Evolutionary conservation across 2,797 vertebrate genomes (phyloP).

Genomic region (Aulostomus chinensis): DNA sequence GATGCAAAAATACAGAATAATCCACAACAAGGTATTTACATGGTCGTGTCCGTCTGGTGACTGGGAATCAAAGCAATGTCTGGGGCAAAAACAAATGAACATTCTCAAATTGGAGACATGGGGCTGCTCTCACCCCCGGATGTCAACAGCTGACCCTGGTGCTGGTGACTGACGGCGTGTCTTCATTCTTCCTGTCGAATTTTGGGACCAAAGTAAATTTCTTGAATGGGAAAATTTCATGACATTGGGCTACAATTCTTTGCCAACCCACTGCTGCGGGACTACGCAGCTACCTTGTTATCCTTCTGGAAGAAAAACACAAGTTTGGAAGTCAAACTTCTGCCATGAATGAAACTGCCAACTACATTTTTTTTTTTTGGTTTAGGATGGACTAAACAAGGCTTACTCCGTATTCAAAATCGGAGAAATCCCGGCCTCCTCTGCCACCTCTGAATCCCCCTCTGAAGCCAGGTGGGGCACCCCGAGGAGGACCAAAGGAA

Average conservation of each 20-base stretch:
- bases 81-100: constrained; percentile 36
- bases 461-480: constrained; percentile 85
- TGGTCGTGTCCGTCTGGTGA: constrained; percentile 78
- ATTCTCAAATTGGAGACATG: constrained; percentile 40
- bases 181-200: constrained; percentile 84
- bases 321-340: not conserved
- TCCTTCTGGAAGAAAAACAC: constrained; percentile 86
- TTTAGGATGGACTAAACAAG: too few species aligned
- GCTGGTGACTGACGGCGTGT: constrained; percentile 87
- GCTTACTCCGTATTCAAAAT: constrained; percentile 96
- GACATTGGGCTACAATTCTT: constrained; percentile 77
- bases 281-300: constrained; percentile 96
- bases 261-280: constrained; percentile 61
- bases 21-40: constrained; percentile 85
- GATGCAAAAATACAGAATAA: constrained; percentile 91
- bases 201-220: constrained; percentile 78
- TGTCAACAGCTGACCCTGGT: constrained; percentile 81
- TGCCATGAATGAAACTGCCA: not conserved
- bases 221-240: constrained; percentile 65
- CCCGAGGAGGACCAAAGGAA: constrained; percentile 75
- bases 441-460: constrained; percentile 88
- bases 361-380: too few species aligned
- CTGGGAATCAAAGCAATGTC: constrained; percentile 80
- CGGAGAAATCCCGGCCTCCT: constrained; percentile 91
- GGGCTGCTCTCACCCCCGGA: constrained; percentile 76